Percentiles rank a stretch among this genome's conserved stretches.
Conservation (phyloP, 2,797 vertebrate genomes). For the Pelochelys cantorii region DNA sequence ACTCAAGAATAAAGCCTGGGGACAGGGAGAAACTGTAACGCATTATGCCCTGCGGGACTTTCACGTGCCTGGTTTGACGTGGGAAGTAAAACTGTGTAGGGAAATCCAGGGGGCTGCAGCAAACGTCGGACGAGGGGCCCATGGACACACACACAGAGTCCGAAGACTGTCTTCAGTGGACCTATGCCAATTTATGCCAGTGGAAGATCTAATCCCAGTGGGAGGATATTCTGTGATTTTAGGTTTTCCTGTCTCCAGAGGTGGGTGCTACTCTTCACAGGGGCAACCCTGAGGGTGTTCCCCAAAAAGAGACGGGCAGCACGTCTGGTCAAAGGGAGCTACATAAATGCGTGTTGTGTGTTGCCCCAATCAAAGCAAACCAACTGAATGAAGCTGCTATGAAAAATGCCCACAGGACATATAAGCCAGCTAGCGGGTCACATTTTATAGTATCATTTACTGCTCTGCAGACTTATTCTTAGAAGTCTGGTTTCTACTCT, state of each 20-base stretch:
- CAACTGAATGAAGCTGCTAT: not conserved
- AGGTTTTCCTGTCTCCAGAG: not conserved
- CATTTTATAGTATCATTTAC: not conserved
- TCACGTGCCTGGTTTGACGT: not conserved
- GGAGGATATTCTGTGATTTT: not conserved
- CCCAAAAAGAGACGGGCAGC: not conserved
- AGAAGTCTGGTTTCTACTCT: not conserved
- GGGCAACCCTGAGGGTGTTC: not conserved
- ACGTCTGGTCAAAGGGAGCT: not conserved
- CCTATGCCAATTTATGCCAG: not conserved
- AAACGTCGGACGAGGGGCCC: not conserved
- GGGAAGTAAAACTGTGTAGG: not conserved
- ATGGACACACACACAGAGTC: accelerated
- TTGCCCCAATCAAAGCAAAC: not conserved
- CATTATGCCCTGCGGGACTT: not conserved
- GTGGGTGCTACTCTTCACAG: not conserved
- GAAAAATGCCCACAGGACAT: not conserved
- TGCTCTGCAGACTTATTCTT: not conserved
- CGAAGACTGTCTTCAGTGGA: not conserved
- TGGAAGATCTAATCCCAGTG: not conserved
- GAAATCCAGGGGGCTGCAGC: not conserved
- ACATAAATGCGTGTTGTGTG: not conserved
- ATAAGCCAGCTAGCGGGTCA: not conserved
- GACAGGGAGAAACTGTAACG: not conserved
- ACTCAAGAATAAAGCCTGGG: not conserved